Evolutionary conservation across 1,140 invertebrate species (phyloP), one percentile per base, ranked within the genome.

Genomic region (Drosophila mojavensis): DNA sequence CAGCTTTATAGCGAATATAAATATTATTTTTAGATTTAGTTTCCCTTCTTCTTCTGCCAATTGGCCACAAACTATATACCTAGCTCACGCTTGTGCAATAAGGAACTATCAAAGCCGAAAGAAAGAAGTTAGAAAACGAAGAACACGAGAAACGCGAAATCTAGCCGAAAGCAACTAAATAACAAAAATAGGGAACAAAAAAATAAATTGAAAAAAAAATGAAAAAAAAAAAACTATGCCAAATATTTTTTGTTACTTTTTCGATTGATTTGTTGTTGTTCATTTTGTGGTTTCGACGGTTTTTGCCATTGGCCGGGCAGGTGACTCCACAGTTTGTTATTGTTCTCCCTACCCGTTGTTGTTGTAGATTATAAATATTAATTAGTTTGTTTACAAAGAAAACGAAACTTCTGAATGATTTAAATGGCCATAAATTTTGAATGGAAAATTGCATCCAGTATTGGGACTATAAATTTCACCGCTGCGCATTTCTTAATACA

Each of bases 361-460:
- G 33, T 47, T 56, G 45, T 60, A 50, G 47, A 79, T 69, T 83
- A 86, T 85, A 88, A 82, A 83, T 82, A 88, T 80, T 88, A 80
- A 88, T 88, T 83, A 70, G 79, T 80, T 88, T 88, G 83, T 88
- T 88, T 88, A 88, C 79, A 88, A 45, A 58, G 68, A 80, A 74
- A 78, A 63, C 69, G 65, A 85, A 79, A 85, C 68, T 85, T 74
- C 59, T 67, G 54, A 68, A 68, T 55, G 59, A 85, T 85, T 85
- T 72, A 71, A 71, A 75, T 61, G 74, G 54, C 75, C 81, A 66
- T 85, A 71, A 78, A 84, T 85, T 69, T 55, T 33, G 43, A 56
- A 48, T 11, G 55, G 70, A 65, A 69, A 85, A 55, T 85, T 39
- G 81, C 78, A 84, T 85, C 59, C 71, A 81, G 81, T 77, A 79